Evolutionary conservation across 2,888 invertebrate genomes (phyloP), one percentile per base, ranked within the genome.

Genomic region (Smittia aterrima): DNA sequence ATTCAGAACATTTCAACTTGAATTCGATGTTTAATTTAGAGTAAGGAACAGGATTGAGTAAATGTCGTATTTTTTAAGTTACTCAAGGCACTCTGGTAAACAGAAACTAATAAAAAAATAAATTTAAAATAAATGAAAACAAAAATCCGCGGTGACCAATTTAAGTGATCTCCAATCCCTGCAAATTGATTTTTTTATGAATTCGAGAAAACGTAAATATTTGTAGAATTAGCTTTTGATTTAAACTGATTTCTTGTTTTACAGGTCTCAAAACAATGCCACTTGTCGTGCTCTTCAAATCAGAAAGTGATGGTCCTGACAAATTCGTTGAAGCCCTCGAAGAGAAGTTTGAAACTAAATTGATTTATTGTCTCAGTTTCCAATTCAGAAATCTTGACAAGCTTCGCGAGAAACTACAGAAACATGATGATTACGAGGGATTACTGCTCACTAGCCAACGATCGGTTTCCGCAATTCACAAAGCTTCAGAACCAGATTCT

Each of bases 391-490:
- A 85, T 78, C 79, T 86, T 25, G 80, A 83, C 1, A 77, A 80
- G 75, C 79, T 87, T 74, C 79, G 77, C 9, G 78, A 79, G 24
- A 85, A 84, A 79, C 77, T 87, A n/a, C 76, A 80, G 72, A 80
- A 80, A 54, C 82, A 83, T 18, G 81, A 83, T 68, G 78, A 81
- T 41, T 87, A 84, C 79, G 81, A 82, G 66, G 87, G 84, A 32
- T 78, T 87, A 27, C 82, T 87, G 2, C 85, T 87, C 74, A 86
- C 86, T 1, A 87, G 87, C 78, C 87, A 87, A 1, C 81, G 87
- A 32, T 85, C 86, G 77, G 85, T 87, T 9, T 81, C 84, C 76
- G 86, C 86, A 1, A 82, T 84, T 1, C 78, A 79, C 54, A 79
- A 83, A 77, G 82, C 85, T 13, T 77, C 79, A 22, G 75, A 81